A percentile compares a stretch with the other conserved stretches of the same genome.
phyloP scores from a whole-genome alignment of 1,140 invertebrate species.

The Heliconius melpomene region DNA sequence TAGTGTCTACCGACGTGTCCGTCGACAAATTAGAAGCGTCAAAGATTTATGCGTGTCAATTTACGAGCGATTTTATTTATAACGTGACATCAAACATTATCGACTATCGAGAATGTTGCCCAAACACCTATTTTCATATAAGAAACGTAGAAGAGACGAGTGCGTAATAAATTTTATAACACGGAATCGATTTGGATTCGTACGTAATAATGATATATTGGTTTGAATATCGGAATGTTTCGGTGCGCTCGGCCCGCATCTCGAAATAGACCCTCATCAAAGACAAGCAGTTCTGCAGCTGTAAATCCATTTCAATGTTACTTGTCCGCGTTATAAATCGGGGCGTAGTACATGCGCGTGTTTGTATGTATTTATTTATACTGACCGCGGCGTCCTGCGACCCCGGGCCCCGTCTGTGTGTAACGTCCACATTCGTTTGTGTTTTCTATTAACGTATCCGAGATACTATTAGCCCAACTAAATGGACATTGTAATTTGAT shows the following conservation, averaged over 20 bases:
- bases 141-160: conserved; percentile 74
- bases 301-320: conserved; percentile 80
- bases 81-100: conserved; percentile 79
- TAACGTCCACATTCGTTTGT: conserved; percentile 65
- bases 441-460: conserved; percentile 73
- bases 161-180: conserved; percentile 81
- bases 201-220: conserved; percentile 80
- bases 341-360: conserved; percentile 57
- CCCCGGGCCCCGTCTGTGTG: conserved; percentile 45
- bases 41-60: conserved; percentile 74
- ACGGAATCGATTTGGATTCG: conserved; percentile 74
- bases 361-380: conserved; percentile 56
- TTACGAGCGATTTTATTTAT: conserved; percentile 75
- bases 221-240: conserved; percentile 78
- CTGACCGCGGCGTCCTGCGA: conserved; percentile 53
- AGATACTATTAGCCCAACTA: conserved; percentile 63
- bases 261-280: conserved; percentile 80
- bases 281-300: conserved; percentile 80
- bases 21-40: conserved; percentile 75
- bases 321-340: conserved; percentile 79
- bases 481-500: conserved; percentile 73
- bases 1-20: conserved; percentile 63
- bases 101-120: conserved; percentile 65
- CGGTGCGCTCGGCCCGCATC: conserved; percentile 72
- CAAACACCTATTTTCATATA: conserved; percentile 78